Base-by-base conservation (phyloP, 2,113 vertebrate species). In the Xiphorhynchus elegans region DNA sequence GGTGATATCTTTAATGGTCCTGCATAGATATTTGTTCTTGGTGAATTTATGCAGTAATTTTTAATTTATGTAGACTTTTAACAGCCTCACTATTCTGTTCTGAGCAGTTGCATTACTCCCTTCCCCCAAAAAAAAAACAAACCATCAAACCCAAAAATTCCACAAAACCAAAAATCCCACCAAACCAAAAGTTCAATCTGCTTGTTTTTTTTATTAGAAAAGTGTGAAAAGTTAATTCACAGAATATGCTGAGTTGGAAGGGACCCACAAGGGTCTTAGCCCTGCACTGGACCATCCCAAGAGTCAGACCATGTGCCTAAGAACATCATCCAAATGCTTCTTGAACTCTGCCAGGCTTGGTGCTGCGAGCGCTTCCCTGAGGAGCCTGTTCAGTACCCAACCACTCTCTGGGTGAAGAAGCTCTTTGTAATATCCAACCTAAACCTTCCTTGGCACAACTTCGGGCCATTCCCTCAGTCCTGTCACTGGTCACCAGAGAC, bases 71-170 rank as follows among this genome's bases (percentile, higher is more conserved):
- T 69, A 64, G 53, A 14, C 46, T 73, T 82, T 6, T 55, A 56
- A 29, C 39, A 79, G 29, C 35, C 15, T 69, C 24, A 11, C 3
- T 64, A 4, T 62, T 76, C 29, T 84, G 26, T 77, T 87, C 12
- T 58, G 26, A 66, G 55, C 13, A 58, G 17, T 44, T 44, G 20
- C 9, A 18, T 21, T 73, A 53, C 7, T 33, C 7, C 33, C 17
- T 16, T 6, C 6, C 7, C 11, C 3, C 0, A 8, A 25, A n/a
- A 42, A 74, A 11, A 20, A 17, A 23, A 2, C 17, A 53, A 40
- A 75, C 17, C 13, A 46, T 25, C 55, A 47, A 35, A 63, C 3
- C 12, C 4, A 20, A n/a, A 69, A 87, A 33, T 46, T 11, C 8
- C n/a, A 55, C 12, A 53, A 82, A 78, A 24, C 23, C 3, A 28